Base-by-base conservation (phyloP, 2,113 vertebrate genomes). In the Myotis davidii region DNA sequence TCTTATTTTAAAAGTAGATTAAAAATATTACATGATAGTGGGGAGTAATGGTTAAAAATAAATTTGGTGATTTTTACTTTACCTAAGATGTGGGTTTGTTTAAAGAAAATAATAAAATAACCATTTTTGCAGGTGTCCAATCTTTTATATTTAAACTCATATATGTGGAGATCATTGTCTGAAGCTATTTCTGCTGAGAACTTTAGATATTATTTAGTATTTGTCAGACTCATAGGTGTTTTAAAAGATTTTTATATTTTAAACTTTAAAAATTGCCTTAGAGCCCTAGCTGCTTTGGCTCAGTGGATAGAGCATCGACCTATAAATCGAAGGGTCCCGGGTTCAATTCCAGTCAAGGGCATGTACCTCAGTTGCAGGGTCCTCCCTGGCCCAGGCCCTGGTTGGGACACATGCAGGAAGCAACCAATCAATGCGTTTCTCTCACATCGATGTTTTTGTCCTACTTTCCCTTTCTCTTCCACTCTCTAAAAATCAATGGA, bases 1-100 rank as follows among this genome's bases (percentile, higher is more conserved):
- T 96, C 6, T 72, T 85, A 48, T 65, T 94, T 95, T 72, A 61
- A 85, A 96, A 81, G 65, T 85, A 27, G 67, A 37, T 85, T 83
- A 50, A 54, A 93, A n/a, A 32, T 90, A 77, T 95, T 64, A n/a
- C 39, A 1, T 69, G n/a, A 3, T 50, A 64, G 21, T 72, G 27
- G 61, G 54, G 34, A 59, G 1, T 82, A 77, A 76, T n/a, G 84
- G 79, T 27, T 87, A 76, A 84, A 91, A 84, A n/a, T 90, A 82
- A 85, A 25, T 54, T 48, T 0, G 37, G 54, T 69, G 59, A 52
- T 95, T 94, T 81, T 88, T 65, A 42, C 12, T 86, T 96, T 77
- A 54, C 54, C 20, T 39, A 42, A n/a, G 14, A 61, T 74, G 2
- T 29, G 37, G 34, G 17, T 78, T 94, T 74, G 27, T 83, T 90